Evolutionary conservation across 1,140 invertebrate species (phyloP), one percentile per base, ranked within the genome.

Genomic region (Drosophila lowei): DNA sequence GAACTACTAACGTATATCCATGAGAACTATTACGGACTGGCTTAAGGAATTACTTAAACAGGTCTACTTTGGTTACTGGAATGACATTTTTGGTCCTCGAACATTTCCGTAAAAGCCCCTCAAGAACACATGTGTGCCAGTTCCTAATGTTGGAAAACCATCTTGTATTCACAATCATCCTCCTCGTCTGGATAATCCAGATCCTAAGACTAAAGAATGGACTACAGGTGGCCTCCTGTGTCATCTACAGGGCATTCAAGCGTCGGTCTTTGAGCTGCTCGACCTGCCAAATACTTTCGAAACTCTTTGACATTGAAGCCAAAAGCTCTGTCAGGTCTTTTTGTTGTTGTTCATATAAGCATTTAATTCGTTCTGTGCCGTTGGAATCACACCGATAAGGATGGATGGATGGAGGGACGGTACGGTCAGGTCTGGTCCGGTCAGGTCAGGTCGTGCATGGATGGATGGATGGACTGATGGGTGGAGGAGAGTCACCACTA

Each of bases 331-430:
- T 57, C 48, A 65, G 54, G 50, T 66, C 77, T 62, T 55, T 75
- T 72, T 72, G 59, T 58, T 70, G 54, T 43, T 55, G 38, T 66
- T 49, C 64, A 58, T 30, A 30, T 77, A 57, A 79, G 72, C 72
- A 77, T 80, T 81, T 81, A 80, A 80, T 72, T 72, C 78, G 66
- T 42, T 80, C 49, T 60, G 77, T 77, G 66, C 74, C 64, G 30
- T 54, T 83, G 70, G 77, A 78, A 73, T 77, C 68, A 57, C 49
- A 34, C 46, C 67, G 78, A 81, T 80, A 80, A 81, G 47, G 15
- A 30, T 18, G 43, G 54, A 47, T 72, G 61, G 57, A 49, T 66
- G 47, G 57, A 48, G 58, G 11, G 54, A 43, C 23, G 41, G 49
- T 23, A 47, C 44, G 60, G 50, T 21, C 30, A 0, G 15, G 13